phyloP scores from a whole-genome alignment of 2,797 vertebrate genomes.

The Esox lucius region DNA sequence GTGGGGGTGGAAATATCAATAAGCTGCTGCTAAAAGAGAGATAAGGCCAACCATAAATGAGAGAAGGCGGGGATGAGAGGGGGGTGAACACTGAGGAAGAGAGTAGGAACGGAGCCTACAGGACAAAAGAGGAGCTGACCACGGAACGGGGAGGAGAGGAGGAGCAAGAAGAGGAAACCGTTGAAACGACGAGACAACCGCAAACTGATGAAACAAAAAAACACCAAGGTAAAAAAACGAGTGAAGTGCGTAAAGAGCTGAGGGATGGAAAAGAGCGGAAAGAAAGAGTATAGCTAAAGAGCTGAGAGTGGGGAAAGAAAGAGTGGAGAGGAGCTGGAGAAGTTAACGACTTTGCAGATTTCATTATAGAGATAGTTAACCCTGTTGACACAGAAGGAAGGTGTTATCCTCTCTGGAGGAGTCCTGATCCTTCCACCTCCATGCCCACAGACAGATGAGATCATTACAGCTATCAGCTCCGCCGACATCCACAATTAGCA shows the following conservation, averaged over 20 bases:
- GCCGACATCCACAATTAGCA: constrained; percentile 83
- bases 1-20: constrained; percentile 68
- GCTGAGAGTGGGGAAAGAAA: background rate
- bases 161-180: background rate
- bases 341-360: constrained; percentile 82
- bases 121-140: constrained; percentile 6
- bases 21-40: constrained; percentile 67
- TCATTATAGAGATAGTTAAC: constrained; percentile 86
- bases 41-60: constrained; percentile 57
- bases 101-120: constrained; percentile 4
- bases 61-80: background rate
- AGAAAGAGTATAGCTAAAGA: constrained; percentile 27
- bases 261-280: constrained; percentile 11
- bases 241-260: constrained; percentile 8
- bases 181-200: background rate
- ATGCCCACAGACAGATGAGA: constrained; percentile 80
- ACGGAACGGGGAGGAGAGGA: constrained; percentile 27
- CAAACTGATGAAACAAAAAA: constrained; percentile 10
- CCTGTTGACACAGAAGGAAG: constrained; percentile 80
- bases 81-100: constrained; percentile 30
- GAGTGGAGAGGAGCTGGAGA: constrained; percentile 70
- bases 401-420: constrained; percentile 78
- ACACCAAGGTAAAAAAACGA: constrained; percentile 33
- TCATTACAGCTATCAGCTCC: constrained; percentile 81
- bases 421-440: constrained; percentile 76